Conservation (phyloP, 2,888 invertebrate species). For the Eupithecia exiguata region DNA sequence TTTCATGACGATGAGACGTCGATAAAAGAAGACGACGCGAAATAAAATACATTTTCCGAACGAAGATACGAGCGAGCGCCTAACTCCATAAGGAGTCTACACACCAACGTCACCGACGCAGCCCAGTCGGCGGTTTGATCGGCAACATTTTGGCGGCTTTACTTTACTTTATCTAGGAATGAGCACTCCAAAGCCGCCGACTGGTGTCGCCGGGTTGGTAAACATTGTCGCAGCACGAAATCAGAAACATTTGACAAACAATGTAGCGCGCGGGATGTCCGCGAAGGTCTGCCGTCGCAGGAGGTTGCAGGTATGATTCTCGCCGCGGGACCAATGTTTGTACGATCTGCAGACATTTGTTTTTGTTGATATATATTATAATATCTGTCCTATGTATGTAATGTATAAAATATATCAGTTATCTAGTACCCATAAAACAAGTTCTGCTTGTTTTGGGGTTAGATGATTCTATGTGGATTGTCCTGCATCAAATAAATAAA, state of each 20-base stretch:
- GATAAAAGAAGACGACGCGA: not conserved
- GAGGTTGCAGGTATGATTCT: not conserved
- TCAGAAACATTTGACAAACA: not conserved
- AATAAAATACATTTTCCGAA: not conserved
- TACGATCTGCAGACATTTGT: not conserved
- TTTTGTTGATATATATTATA: not conserved
- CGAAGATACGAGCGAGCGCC: conserved; percentile 3
- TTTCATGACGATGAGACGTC: not conserved
- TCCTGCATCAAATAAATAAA: too few species aligned
- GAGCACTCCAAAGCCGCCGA: not conserved
- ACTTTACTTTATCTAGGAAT: not conserved
- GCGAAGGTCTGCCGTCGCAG: not conserved
- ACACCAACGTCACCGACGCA: not conserved
- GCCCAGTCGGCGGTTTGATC: not conserved
- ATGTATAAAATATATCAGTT: too few species aligned
- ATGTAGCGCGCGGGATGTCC: not conserved
- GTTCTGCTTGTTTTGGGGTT: too few species aligned
- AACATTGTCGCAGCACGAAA: not conserved
- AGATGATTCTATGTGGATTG: not conserved
- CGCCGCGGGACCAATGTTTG: not conserved
- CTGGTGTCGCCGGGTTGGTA: not conserved
- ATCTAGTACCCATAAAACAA: too few species aligned
- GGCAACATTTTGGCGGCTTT: not conserved
- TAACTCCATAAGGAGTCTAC: not conserved
- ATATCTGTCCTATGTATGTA: too few species aligned